A percentile compares a stretch with the other conserved stretches of the same genome.
These are phyloP conservation scores for Pterostichus madidus DNA, from an alignment of 2,888 invertebrate genomes.

Conservation along the genomic window DNA sequence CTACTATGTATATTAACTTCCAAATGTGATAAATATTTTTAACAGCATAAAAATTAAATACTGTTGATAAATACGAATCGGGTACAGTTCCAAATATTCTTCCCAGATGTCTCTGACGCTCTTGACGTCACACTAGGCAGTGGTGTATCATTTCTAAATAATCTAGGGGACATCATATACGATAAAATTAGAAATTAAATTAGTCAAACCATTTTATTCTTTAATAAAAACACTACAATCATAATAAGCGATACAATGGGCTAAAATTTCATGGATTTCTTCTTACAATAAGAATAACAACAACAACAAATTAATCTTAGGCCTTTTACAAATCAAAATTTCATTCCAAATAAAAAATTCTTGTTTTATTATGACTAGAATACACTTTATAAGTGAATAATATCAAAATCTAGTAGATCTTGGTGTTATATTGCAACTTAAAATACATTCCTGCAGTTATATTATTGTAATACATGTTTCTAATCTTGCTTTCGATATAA, in stretches of 20 bases:
- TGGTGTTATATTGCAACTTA: conserved; percentile 35
- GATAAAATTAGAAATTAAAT: background rate
- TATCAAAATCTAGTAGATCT: conserved; percentile 29
- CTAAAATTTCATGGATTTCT: conserved; percentile 15
- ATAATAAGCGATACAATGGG: conserved; percentile 64
- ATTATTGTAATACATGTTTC: conserved; percentile 19
- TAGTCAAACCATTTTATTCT: conserved; percentile 66
- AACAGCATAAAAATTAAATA: background rate
- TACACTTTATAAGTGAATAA: conserved; percentile 37
- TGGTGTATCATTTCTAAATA: background rate
- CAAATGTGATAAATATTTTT: background rate
- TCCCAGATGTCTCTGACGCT: background rate
- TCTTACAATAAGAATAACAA: conserved; percentile 47
- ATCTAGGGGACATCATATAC: background rate
- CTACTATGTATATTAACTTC: background rate
- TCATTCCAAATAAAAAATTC: conserved; percentile 45
- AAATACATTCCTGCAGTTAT: conserved; percentile 14
- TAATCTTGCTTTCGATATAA: conserved; percentile 15
- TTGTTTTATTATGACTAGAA: conserved; percentile 58
- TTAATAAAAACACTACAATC: conserved; percentile 67
- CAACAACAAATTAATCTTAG: conserved; percentile 61
- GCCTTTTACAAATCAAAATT: conserved; percentile 36
- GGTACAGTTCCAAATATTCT: background rate
- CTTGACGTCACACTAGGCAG: background rate
- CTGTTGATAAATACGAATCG: background rate